A percentile compares a stretch with the other conserved stretches of the same genome.
These are phyloP conservation scores for Parauchenoglanis punctatus DNA, from an alignment of 2,797 vertebrate genomes.

Conservation along the genomic window DNA sequence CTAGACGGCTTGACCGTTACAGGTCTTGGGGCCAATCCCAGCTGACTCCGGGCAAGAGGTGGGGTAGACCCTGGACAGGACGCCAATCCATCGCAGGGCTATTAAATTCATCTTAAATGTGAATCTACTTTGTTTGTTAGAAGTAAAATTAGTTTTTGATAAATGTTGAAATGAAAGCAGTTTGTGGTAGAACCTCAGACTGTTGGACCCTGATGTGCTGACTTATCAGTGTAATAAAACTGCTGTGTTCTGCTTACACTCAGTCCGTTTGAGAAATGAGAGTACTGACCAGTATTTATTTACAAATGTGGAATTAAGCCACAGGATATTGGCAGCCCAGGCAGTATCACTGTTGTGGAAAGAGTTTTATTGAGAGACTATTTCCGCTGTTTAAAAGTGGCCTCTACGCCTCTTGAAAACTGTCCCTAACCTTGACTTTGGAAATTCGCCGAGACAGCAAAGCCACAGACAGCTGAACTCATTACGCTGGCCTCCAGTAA, in stretches of 20 bases:
- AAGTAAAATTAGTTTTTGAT: slow-evolving; percentile 3
- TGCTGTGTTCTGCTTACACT: neutral
- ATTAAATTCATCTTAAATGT: neutral
- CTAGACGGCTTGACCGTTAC: too few species aligned
- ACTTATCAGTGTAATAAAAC: neutral
- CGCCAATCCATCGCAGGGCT: too few species aligned
- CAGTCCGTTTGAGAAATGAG: neutral
- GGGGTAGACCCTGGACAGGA: too few species aligned
- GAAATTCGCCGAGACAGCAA: slow-evolving; percentile 40
- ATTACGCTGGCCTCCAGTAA: neutral
- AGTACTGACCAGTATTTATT: slow-evolving; percentile 6
- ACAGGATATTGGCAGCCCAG: neutral
- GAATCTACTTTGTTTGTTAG: neutral
- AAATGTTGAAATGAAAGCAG: slow-evolving; percentile 5
- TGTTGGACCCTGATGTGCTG: neutral
- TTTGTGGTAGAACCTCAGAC: neutral
- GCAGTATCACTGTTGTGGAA: slow-evolving; percentile 24
- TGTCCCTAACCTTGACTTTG: slow-evolving; percentile 28
- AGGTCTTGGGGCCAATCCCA: too few species aligned
- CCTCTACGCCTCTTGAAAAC: neutral
- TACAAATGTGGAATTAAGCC: slow-evolving; percentile 19
- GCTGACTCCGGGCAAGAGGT: too few species aligned
- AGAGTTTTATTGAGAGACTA: slow-evolving; percentile 3
- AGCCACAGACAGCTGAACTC: neutral
- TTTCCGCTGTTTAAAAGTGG: neutral